Base-by-base conservation (phyloP, 2,888 invertebrate species). In the Rhagium mordax region DNA sequence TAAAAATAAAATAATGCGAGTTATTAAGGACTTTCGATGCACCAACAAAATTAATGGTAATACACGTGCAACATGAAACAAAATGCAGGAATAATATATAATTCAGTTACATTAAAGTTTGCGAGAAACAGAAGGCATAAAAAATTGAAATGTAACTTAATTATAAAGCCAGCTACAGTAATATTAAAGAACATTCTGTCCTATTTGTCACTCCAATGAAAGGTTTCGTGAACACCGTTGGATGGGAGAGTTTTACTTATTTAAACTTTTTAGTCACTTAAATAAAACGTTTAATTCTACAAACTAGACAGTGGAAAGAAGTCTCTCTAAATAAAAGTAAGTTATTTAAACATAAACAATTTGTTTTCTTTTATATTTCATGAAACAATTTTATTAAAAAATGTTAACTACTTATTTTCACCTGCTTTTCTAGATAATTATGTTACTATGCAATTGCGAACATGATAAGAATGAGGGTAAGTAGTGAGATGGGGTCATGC, bases 141-240 rank as follows among this genome's bases (percentile, higher is more conserved):
- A 68, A 65, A 53, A 55, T 59, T 59, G 27, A 68, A 68, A 59
- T 48, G 48, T 68, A 68, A 68, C 57, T 68, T 68, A 57, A 68
- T 68, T 68, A 68, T 47, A 55, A 68, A 68, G 68, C 59, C 48
- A 24, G 41, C 59, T 59, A 48, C 59, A 29, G 48, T 24, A 59
- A n/a, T 59, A 41, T 48, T 59, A 59, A 57, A 29, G 27, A 49
- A 68, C 59, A 59, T 49, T 59, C 57, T 62, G 20, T 61, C 65
- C 33, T 65, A 53, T 67, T 57, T 68, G 68, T 68, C 68, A 59
- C 68, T 68, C 47, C 47, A 15, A 68, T 68, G 68, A 68, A 68
- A 68, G 41, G 51, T 51, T 53, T 33, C 33, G 33, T 27, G 68
- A 47, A 33, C 59, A 68, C 3, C 68, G 21, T 57, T 20, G 8